Evolutionary conservation across 1,140 invertebrate species (phyloP).

Genomic region (Heliconius congener): DNA sequence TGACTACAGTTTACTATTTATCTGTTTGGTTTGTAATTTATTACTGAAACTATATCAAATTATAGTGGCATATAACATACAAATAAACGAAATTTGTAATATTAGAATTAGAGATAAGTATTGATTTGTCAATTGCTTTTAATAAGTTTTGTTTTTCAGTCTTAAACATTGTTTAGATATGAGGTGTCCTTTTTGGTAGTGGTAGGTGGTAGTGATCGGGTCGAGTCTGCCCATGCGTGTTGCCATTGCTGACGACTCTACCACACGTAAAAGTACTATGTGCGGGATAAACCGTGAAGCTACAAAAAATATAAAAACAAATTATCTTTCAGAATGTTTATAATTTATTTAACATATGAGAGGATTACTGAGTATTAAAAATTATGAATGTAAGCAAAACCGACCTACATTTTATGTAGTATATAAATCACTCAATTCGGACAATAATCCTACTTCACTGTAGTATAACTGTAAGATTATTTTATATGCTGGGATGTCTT

Average conservation of each 20-base stretch:
- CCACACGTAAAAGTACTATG: too few species aligned
- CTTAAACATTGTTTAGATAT: too few species aligned
- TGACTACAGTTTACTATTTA: conserved; percentile 4
- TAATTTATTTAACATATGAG: background rate
- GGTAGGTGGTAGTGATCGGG: too few species aligned
- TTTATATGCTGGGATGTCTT: background rate
- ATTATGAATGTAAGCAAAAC: conserved; percentile 38
- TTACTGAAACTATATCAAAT: background rate
- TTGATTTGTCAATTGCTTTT: background rate
- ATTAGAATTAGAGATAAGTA: background rate
- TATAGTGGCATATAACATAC: background rate
- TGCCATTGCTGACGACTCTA: too few species aligned
- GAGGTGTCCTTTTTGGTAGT: too few species aligned
- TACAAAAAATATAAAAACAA: background rate
- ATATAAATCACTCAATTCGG: background rate
- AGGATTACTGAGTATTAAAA: background rate
- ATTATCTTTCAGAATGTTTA: background rate
- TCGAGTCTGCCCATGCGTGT: too few species aligned
- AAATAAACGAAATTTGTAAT: background rate
- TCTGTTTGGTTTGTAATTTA: background rate
- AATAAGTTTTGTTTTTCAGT: too few species aligned
- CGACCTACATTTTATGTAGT: conserved; percentile 36
- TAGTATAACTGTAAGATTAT: background rate
- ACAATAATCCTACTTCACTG: too few species aligned
- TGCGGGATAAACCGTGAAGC: background rate